Evolutionary conservation across 2,797 vertebrate species (phyloP).

Genomic region (Dermochelys coriacea): DNA sequence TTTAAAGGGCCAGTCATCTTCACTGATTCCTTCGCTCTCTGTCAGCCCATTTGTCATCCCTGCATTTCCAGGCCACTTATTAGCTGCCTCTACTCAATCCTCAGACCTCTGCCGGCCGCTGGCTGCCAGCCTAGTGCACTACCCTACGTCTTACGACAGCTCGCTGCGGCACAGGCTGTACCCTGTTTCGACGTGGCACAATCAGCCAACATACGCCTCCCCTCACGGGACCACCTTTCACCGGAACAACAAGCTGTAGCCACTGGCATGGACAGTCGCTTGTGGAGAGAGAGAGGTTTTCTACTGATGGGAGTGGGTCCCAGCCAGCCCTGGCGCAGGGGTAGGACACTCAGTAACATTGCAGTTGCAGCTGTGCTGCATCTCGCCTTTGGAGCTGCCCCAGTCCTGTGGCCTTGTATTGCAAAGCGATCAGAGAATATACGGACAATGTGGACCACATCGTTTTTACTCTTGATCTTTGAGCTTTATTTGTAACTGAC

Average conservation of each 20-base stretch:
- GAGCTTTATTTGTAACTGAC: slow-evolving; percentile 20
- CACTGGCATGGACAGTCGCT: fast-evolving
- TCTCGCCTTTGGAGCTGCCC: fast-evolving
- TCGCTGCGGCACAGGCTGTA: slow-evolving; percentile 81
- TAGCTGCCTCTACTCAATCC: slow-evolving; percentile 77
- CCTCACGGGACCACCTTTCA: slow-evolving; percentile 80
- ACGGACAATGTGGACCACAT: fast-evolving
- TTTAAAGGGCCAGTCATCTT: slow-evolving; percentile 57
- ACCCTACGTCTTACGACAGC: slow-evolving; percentile 69
- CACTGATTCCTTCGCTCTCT: slow-evolving; percentile 50
- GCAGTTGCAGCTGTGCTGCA: neutral
- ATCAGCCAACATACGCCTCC: slow-evolving; percentile 75
- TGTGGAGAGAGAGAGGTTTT: neutral
- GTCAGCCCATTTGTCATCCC: slow-evolving; percentile 78
- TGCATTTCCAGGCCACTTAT: slow-evolving; percentile 82
- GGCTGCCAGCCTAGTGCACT: slow-evolving; percentile 66
- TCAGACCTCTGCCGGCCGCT: slow-evolving; percentile 78
- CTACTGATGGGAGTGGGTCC: fast-evolving
- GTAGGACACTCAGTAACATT: neutral
- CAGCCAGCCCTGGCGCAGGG: neutral
- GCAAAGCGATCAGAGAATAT: neutral
- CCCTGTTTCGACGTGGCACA: slow-evolving; percentile 79
- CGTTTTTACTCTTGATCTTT: neutral
- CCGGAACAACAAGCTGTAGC: slow-evolving; percentile 81
- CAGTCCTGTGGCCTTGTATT: neutral